A percentile compares a stretch with the other conserved stretches of the same genome.
These are phyloP conservation scores for Ammodytes dubius DNA, from an alignment of 2,113 vertebrate genomes.

Conservation along the genomic window DNA sequence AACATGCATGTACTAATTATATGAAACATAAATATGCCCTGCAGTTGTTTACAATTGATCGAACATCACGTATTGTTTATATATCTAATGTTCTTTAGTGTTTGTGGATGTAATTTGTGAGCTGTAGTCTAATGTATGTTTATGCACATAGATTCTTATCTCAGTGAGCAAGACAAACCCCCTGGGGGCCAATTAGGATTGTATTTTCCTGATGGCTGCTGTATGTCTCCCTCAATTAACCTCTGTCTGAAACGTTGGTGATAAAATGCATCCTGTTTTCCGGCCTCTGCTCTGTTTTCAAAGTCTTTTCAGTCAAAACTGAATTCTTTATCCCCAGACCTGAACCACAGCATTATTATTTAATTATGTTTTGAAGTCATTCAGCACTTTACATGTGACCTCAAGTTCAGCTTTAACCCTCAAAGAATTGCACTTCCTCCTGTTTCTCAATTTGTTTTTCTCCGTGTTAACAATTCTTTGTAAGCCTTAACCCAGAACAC, in stretches of 20 bases:
- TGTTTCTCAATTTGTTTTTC: background rate
- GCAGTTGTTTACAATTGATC: background rate
- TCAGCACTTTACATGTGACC: background rate
- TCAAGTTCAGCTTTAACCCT: background rate
- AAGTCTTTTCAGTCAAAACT: conserved; percentile 14
- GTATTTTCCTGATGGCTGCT: conserved; percentile 32
- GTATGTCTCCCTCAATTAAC: conserved; percentile 40
- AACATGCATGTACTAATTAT: conserved; percentile 5
- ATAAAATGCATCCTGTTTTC: conserved; percentile 39
- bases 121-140: conserved; percentile 17
- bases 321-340: conserved; percentile 26
- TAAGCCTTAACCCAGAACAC: background rate
- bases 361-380: conserved; percentile 11
- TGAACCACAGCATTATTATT: conserved; percentile 6
- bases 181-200: conserved; percentile 31
- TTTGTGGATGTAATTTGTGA: conserved; percentile 13
- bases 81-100: conserved; percentile 18
- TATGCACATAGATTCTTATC: conserved; percentile 19
- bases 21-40: background rate
- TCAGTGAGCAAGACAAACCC: conserved; percentile 13
- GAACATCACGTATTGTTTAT: conserved; percentile 22
- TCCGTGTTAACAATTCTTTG: background rate
- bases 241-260: conserved; percentile 32
- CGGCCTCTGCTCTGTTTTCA: conserved; percentile 21
- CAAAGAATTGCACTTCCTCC: background rate